Base-by-base conservation (phyloP, 2,888 invertebrate species). In the Lacanobia oleracea region DNA sequence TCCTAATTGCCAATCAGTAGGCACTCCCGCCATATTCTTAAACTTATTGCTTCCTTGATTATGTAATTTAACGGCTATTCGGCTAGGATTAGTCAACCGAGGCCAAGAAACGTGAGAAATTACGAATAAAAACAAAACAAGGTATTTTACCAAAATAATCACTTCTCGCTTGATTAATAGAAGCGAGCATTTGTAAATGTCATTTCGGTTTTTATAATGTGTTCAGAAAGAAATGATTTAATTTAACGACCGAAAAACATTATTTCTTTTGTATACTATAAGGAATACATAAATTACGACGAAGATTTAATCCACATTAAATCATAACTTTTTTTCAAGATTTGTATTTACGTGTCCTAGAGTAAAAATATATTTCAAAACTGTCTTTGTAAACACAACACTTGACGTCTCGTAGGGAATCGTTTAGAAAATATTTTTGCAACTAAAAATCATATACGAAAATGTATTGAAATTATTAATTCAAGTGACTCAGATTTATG, bases 1-100 rank as follows among this genome's bases (percentile, higher is more conserved):
- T 76, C 96, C 96, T 71, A 97, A 96, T 93, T 98, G 98, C 98
- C 98, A 98, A 90, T 98, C 98, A 77, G 95, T 96, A 27, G 97
- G 96, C 72, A 94, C 94, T 86, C 96, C 96, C 93, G 97, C 97
- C 94, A 92, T 95, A 33, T 60, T 71, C 21, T 54, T 12, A 0
- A 16, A 45, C 12, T 53, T 60, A 45, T 60, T 18, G 8, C 18
- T 70, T 33, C 23, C 10, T 21, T 50, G 23, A 43, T 74, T 74
- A 73, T 53, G 40, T 62, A 62, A 65, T 62, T 40, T 66, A 60
- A 23, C 33, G 50, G 50, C 12, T 64, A 45, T 40, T 33, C 14
- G 33, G 10, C 45, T 21, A 33, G 14, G 53, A 63, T 75, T 67
- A 66, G 37, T 67, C 66, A 80, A 80, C 18, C 54, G 37, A 54